Evolutionary conservation across 2,113 vertebrate genomes (phyloP).

Genomic region (Zosterops lateralis): DNA sequence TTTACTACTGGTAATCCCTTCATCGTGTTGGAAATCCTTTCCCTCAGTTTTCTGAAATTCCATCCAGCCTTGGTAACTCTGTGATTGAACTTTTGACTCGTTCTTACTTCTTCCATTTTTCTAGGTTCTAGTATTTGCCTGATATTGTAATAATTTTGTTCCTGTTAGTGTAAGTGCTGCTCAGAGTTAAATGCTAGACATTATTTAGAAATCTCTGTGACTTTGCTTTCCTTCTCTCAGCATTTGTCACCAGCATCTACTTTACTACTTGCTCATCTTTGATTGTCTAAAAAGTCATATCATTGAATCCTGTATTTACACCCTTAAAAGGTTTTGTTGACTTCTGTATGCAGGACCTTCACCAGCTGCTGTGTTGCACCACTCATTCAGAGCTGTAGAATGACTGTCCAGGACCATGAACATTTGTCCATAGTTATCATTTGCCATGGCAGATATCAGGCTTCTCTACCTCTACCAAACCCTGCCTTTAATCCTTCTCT

Average conservation of each 20-base stretch:
- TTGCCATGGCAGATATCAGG: not conserved
- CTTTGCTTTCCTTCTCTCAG: not conserved
- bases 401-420: not conserved
- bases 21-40: not conserved
- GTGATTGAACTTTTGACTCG: not conserved
- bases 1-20: not conserved
- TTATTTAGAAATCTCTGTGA: not conserved
- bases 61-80: not conserved
- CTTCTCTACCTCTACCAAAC: not conserved
- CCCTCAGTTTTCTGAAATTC: not conserved
- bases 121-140: not conserved
- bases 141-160: not conserved
- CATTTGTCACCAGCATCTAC: not conserved
- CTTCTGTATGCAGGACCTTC: not conserved
- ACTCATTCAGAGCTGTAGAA: not conserved
- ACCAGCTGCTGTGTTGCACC: not conserved
- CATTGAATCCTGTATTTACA: not conserved
- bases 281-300: not conserved
- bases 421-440: not conserved
- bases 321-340: not conserved
- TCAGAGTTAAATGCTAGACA: not conserved
- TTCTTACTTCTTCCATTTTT: not conserved
- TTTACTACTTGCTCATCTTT: slow-evolving; percentile 5
- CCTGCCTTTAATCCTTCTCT: not conserved
- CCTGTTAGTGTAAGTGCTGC: not conserved